Base-by-base conservation (phyloP, 2,113 vertebrate species). In the Tupaia tana region DNA sequence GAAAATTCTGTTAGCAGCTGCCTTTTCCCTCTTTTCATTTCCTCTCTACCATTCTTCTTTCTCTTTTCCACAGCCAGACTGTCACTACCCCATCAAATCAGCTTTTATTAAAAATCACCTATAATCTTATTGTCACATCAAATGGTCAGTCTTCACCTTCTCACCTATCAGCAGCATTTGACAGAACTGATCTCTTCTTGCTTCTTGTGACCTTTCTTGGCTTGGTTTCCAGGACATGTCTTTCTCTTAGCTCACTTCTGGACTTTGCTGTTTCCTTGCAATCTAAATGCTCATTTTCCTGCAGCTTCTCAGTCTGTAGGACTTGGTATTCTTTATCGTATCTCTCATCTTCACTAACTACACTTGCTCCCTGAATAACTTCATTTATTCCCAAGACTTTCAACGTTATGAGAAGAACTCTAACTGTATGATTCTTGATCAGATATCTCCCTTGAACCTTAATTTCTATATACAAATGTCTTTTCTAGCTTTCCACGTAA, bases 31-130 rank as follows among this genome's bases (percentile, higher is more conserved):
- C 27, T 34, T 67, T n/a, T 89, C 34, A 78, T 8, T 58, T 20
- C 86, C 18, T 91, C 11, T 83, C 19, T 43, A 43, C 43, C 43
- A 43, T 43, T 43, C 43, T 43, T 43, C 43, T 43, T 5, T 43
- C 5, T 3, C 43, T 43, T 43, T 43, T 43, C 43, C 43, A 43
- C 5, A 43, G 43, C 43, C 43, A 43, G 43, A 56, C 22, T 19
- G 94, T n/a, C 71, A 54, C 12, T 70, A 81, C 16, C 66, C n/a
- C 27, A 78, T 12, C 29, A 89, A 71, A 25, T 64, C 29, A 80
- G 3, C 15, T 56, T 79, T 63, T 56, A 27, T 73, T 61, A 78
- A 93, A 93, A 96, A 84, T 78, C 59, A 94, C 7, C 25, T 34
- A 2, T 34, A 43, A 27, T 5, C 27, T 91, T 18, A 86, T 27